Percentiles rank a stretch among this genome's conserved stretches.
These are phyloP conservation scores for Syngnathus scovelli DNA, from an alignment of 2,113 vertebrate genomes.

Conservation along the genomic window DNA sequence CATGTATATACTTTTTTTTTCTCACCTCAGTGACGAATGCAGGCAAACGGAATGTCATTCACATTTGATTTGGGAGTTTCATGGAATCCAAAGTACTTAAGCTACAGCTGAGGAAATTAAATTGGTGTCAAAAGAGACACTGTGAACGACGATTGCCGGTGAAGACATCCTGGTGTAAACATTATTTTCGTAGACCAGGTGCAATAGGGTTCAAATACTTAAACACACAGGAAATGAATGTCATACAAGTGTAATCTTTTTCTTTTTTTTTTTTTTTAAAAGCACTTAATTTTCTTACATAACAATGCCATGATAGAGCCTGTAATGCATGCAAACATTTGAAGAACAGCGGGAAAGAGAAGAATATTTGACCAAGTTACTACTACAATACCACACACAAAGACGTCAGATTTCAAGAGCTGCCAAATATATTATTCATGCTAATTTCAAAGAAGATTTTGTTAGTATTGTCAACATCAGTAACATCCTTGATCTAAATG, in stretches of 20 bases:
- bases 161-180: slow-evolving; percentile 5
- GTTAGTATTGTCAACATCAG: neutral
- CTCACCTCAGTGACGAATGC: neutral
- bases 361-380: neutral
- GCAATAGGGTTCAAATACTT: slow-evolving; percentile 1
- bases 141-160: neutral
- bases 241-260: neutral
- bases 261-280: neutral
- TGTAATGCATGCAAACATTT: neutral
- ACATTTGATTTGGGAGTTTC: neutral
- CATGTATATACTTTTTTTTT: neutral
- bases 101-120: neutral
- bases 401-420: neutral
- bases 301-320: neutral
- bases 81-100: neutral
- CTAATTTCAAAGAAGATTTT: neutral
- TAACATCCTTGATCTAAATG: neutral
- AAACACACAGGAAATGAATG: neutral
- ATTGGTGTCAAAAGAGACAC: slow-evolving; percentile 2
- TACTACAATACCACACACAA: neutral
- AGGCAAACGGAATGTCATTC: neutral
- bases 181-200: neutral
- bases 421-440: neutral
- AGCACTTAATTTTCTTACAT: neutral
- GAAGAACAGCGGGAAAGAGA: neutral